A percentile compares a stretch with the other conserved stretches of the same genome.
phyloP scores from a whole-genome alignment of 2,113 vertebrate genomes.

The Tapirus terrestris region DNA sequence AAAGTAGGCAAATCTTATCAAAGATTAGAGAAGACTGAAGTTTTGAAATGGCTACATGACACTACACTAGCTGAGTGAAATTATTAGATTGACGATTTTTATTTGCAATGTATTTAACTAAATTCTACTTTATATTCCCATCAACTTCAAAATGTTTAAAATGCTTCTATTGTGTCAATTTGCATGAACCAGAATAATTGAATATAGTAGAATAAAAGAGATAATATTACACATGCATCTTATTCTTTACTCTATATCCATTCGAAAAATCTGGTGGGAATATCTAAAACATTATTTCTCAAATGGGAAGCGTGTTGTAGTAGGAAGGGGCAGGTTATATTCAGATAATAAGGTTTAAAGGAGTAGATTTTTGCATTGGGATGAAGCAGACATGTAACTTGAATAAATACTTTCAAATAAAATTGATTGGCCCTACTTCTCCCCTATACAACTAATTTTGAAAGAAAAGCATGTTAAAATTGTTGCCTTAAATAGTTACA shows the following conservation, averaged over 20 bases:
- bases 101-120: neutral
- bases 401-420: neutral
- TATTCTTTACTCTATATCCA: neutral
- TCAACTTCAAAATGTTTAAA: neutral
- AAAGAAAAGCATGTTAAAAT: neutral
- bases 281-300: neutral
- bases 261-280: neutral
- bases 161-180: neutral
- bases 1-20: neutral
- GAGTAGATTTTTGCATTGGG: neutral
- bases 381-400: neutral
- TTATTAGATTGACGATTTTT: neutral
- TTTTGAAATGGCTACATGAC: neutral
- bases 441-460: neutral
- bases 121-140: neutral
- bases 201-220: neutral
- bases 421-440: neutral
- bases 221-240: neutral
- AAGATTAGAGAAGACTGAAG: neutral
- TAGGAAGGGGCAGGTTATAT: neutral
- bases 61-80: neutral
- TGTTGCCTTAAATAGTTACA: neutral
- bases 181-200: neutral
- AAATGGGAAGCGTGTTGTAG: fast-evolving
- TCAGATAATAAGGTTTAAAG: neutral